These are phyloP conservation scores for Pyralis farinalis DNA, from an alignment of 2,888 invertebrate species.

Conservation along the genomic window DNA sequence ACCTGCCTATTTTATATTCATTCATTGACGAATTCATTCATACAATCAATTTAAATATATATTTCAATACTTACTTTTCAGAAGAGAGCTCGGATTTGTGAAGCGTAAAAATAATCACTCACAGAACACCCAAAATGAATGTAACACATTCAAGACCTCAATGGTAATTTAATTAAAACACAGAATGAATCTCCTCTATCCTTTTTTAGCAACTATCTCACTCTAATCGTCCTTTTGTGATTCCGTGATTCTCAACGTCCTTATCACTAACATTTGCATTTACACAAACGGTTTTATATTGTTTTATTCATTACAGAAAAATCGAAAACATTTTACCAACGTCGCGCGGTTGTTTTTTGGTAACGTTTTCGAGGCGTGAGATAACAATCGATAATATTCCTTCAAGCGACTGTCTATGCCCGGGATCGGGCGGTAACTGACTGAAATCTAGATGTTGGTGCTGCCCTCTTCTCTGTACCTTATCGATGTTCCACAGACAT, in stretches of 20 bases:
- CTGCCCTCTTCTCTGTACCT: slow-evolving; percentile 33
- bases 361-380: not conserved
- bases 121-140: not conserved
- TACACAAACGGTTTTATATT: slow-evolving; percentile 18
- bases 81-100: no score
- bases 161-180: slow-evolving; percentile 24
- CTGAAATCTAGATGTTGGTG: slow-evolving; percentile 11
- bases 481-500: slow-evolving; percentile 33
- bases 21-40: no score
- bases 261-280: slow-evolving; percentile 24
- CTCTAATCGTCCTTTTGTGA: slow-evolving; percentile 34
- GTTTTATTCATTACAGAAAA: slow-evolving; percentile 10
- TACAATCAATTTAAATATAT: no score
- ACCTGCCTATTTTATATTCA: no score
- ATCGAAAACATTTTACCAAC: not conserved
- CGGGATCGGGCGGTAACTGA: slow-evolving; percentile 65
- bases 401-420: slow-evolving; percentile 31
- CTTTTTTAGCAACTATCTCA: slow-evolving; percentile 30
- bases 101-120: not conserved
- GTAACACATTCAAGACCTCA: slow-evolving; percentile 17
- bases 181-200: slow-evolving; percentile 24
- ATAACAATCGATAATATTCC: slow-evolving; percentile 4
- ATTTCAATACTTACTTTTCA: not conserved
- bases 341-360: slow-evolving; percentile 16
- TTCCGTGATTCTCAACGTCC: slow-evolving; percentile 11